Evolutionary conservation across 1,140 invertebrate species (phyloP), one percentile per base, ranked within the genome.

Genomic region (Diachasmimorpha longicaudata): DNA sequence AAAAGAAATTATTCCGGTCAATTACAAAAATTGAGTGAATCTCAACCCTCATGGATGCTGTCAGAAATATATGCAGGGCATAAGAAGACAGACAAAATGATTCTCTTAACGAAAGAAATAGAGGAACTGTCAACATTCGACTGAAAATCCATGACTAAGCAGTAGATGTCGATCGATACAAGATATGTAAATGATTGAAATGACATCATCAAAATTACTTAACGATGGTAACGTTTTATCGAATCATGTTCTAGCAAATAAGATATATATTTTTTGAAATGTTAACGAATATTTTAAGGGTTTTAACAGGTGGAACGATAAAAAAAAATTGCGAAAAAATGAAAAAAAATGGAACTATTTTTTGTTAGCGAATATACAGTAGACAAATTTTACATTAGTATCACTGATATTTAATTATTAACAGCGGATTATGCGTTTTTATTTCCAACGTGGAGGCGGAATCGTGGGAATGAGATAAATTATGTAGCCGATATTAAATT

Each of bases 181-280:
- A 13, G 66, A 63, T 36, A 42, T 39, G 25, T 39, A 66, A 72
- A 63, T 42, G 52, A 44, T 42, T n/a, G 21, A 72, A 31, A 72
- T 42, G 37, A 63, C 39, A 67, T 44, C 16, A 13, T 46, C 10
- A 58, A 69, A 74, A 74, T 46, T 69, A 74, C 44, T 52, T 68
- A 69, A 74, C 63, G 16, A 42, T 52, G 66, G 42, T 74, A 68
- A 74, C 68, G 66, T 74, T 68, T 74, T 74, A 74, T 23, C 23
- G 39, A 74, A 69, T 69, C 42, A 74, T 74, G 66, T 74, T 74
- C 31, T 52, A 74, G 66, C 21, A 16, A 74, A 52, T 63, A 69
- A 74, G 67, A 74, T 74, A 74, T 74, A 74, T 74, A 74, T 74
- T 74, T 74, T 74, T 74, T 74, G 73, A 74, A 69, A 74, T 74